Evolutionary conservation across 2,888 invertebrate genomes (phyloP).

Genomic region (Hirudinaria manillensis): DNA sequence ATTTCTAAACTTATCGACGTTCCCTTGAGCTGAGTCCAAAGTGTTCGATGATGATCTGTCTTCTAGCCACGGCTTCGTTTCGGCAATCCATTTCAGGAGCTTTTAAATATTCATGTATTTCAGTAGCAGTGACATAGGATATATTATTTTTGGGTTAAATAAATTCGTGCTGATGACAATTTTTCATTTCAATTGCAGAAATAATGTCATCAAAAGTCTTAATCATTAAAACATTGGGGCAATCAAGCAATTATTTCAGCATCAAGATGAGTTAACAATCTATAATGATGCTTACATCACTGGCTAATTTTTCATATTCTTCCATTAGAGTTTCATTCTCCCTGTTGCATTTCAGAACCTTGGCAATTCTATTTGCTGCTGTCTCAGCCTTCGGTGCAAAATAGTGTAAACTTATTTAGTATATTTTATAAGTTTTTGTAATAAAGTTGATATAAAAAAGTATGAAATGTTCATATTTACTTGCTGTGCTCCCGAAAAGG

Average conservation of each 20-base stretch:
- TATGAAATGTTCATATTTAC: slow-evolving; percentile 61
- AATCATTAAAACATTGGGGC: background rate
- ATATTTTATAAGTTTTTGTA: background rate
- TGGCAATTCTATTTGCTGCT: slow-evolving; percentile 98
- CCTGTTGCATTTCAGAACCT: slow-evolving; percentile 98
- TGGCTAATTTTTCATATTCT: slow-evolving; percentile 97
- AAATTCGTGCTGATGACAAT: no score
- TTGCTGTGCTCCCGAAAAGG: slow-evolving; percentile 81
- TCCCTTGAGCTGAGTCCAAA: slow-evolving; percentile 65
- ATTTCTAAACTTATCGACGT: slow-evolving; percentile 95
- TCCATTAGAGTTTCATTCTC: slow-evolving; percentile 99
- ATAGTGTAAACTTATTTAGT: background rate
- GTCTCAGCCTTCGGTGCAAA: slow-evolving; percentile 78
- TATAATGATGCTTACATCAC: slow-evolving; percentile 81
- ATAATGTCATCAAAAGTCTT: no score
- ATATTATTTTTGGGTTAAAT: no score
- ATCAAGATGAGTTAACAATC: background rate
- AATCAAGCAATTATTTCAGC: background rate
- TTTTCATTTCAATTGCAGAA: no score
- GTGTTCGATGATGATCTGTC: slow-evolving; percentile 78
- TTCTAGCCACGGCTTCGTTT: slow-evolving; percentile 76
- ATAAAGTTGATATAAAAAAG: background rate
- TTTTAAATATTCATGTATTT: slow-evolving; percentile 49
- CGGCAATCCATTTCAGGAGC: slow-evolving; percentile 95
- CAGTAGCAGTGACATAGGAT: no score